Evolutionary conservation across 2,113 vertebrate genomes (phyloP), one percentile per base, ranked within the genome.

Genomic region (Petroica traversi): DNA sequence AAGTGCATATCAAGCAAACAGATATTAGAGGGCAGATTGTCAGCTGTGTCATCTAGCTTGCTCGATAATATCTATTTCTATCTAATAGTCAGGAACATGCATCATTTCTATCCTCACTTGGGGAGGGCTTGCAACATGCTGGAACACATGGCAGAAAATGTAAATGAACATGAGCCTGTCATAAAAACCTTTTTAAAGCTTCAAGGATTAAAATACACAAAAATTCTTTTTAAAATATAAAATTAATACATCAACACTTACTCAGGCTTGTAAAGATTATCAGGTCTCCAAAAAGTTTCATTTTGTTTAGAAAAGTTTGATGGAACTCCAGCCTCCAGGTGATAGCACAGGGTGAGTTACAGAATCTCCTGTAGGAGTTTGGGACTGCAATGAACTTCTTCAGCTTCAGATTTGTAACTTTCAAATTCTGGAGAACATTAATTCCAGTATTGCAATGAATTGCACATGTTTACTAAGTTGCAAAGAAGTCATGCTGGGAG

Each of bases 401-500:
- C 22, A 81, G 25, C 61, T 57, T 87, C 69, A 61, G 64, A 36
- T 31, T 41, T 81, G 4, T 57, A 72, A 62, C 58, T 79, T 89
- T 19, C 25, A 64, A 49, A 79, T 62, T 64, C 64, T 82, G 77
- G 49, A 82, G 58, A 87, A 76, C n/a, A 85, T 91, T 52, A 68
- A 64, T 85, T 61, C 62, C 45, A 64, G 25, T 34, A 18, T 38
- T 22, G 31, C 74, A 88, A 85, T 61, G 69, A 62, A 22, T 54
- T 69, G 51, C 91, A 88, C 19, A 14, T 80, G 68, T 85, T 89
- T 93, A n/a, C 63, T 67, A 49, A 68, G 26, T 55, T 75, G 22
- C 33, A 41, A 78, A 88, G 66, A 67, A 54, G 29, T 46, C 69
- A 34, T 28, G 59, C 36, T 63, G 45, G 43, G 29, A 24, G 10